phyloP scores from a whole-genome alignment of 2,888 invertebrate species.

The Chymomyza caudatula region DNA sequence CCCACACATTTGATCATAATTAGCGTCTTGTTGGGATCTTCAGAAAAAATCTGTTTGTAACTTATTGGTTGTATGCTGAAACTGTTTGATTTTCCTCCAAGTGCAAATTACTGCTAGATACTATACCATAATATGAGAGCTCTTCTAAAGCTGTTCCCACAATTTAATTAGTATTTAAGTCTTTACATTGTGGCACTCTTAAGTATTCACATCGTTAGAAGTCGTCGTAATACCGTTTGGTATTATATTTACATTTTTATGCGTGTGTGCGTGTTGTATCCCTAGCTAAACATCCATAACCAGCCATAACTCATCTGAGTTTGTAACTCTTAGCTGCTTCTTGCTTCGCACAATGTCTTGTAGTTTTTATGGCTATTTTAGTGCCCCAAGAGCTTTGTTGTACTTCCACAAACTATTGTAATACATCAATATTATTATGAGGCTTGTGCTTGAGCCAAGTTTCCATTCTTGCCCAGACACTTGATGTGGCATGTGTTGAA shows the following conservation, averaged over 20 bases:
- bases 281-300: background rate
- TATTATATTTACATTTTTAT: conserved; percentile 21
- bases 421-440: conserved; percentile 72
- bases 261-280: background rate
- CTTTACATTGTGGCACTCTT: conserved; percentile 53
- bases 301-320: conserved; percentile 45
- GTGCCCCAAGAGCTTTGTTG: conserved; percentile 31
- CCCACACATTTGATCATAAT: conserved; percentile 35
- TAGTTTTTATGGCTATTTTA: conserved; percentile 55
- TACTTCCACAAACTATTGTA: conserved; percentile 65
- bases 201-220: conserved; percentile 48
- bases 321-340: conserved; percentile 38
- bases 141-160: conserved; percentile 50
- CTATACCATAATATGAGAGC: background rate
- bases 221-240: conserved; percentile 1
- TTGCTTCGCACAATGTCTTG: conserved; percentile 47
- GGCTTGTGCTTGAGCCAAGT: conserved; percentile 30
- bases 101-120: conserved; percentile 49
- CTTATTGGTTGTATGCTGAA: conserved; percentile 16
- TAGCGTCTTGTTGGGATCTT: conserved; percentile 38
- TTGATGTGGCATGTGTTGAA: conserved; percentile 52
- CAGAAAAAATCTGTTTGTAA: conserved; percentile 12
- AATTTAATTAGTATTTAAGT: conserved; percentile 65
- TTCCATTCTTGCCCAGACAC: conserved; percentile 8
- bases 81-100: conserved; percentile 10